Evolutionary conservation across 1,140 invertebrate genomes (phyloP).

Genomic region (Drosophila persimilis): DNA sequence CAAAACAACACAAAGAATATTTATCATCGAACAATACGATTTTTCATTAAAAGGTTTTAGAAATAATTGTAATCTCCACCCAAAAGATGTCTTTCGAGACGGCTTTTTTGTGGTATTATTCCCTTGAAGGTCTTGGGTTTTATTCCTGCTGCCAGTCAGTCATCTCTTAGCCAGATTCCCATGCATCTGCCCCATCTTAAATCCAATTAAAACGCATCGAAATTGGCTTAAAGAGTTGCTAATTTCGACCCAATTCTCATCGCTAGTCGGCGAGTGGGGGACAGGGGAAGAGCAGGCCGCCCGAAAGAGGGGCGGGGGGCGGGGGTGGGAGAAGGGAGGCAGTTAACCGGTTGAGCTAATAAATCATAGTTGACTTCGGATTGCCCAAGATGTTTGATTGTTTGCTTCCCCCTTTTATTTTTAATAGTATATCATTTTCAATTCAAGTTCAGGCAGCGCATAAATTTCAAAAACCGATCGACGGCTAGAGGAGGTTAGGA

Average conservation of each 20-base stretch:
- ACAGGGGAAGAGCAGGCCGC: background rate
- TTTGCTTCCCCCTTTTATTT: conserved; percentile 33
- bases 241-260: conserved; percentile 75
- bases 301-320: background rate
- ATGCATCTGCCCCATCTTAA: conserved; percentile 11
- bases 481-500: background rate
- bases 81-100: background rate
- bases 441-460: conserved; percentile 60
- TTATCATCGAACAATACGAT: too few relatives aligned
- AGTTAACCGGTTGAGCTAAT: conserved; percentile 39
- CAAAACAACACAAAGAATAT: background rate
- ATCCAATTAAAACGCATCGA: conserved; percentile 47
- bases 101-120: background rate
- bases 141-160: too few relatives aligned
- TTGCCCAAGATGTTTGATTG: conserved; percentile 56
- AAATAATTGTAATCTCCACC: background rate
- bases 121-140: background rate
- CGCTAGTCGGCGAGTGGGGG: conserved; percentile 1
- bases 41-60: background rate
- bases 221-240: conserved; percentile 60
- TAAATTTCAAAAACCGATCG: conserved; percentile 57
- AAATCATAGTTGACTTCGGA: conserved; percentile 64
- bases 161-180: conserved; percentile 17
- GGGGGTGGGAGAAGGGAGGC: background rate
- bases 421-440: conserved; percentile 33